Base-by-base conservation (phyloP, 2,888 invertebrate genomes). In the Agrotis clavis region DNA sequence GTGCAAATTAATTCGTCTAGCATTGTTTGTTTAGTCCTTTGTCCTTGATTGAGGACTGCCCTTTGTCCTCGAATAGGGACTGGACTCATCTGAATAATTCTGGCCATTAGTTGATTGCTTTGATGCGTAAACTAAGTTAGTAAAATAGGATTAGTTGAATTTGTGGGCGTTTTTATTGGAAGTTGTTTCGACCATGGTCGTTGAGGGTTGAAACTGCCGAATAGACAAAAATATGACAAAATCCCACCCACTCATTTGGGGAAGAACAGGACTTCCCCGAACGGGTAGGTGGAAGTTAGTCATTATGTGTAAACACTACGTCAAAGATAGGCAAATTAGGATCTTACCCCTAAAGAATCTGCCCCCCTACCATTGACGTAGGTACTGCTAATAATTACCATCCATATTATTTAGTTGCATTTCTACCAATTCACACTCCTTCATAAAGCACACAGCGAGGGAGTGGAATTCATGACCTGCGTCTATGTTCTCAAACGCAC, bases 1-100 rank as follows among this genome's bases (percentile, higher is more conserved):
- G 50, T 51, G 60, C 51, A 65, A 79, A 81, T 81, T 50, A 83
- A 76, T 83, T 70, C 65, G 30, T 65, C 35, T 45, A 65, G 51
- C 64, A 60, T 67, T 79, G 75, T 83, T 75, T 83, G 67, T 67
- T 79, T n/a, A 63, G 59, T 77, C 76, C 68, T 74, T 71, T 82
- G 79, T 79, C 35, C 51, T 70, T 81, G 75, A 75, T 78, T 80
- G 68, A 45, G 61, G 68, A 51, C 48, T 60, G 56, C 61, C 67
- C 69, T 70, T 78, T 70, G 79, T 73, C 63, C 35, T 30, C 67
- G 18, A 67, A 16, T 73, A 48, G 54, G 30, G 51, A 16, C 63
- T 59, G 59, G 50, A 60, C 50, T 51, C 16, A 59, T 18, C 67
- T 67, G 64, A 74, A 75, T 80, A 78, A 80, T 65, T 50, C 35